phyloP scores from a whole-genome alignment of 2,797 vertebrate species.

The Cichlasoma orientale region DNA sequence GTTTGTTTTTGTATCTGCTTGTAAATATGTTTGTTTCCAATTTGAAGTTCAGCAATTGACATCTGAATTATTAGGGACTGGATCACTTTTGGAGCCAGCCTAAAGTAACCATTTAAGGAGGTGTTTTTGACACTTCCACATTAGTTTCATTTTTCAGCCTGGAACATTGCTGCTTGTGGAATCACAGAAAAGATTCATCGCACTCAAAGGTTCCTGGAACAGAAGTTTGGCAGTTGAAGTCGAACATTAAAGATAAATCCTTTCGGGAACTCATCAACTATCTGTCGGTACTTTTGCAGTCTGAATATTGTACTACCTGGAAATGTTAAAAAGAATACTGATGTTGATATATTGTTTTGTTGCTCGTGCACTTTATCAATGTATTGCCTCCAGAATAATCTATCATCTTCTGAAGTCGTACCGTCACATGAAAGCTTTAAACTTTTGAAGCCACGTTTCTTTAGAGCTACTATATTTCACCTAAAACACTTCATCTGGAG shows the following conservation, averaged over 20 bases:
- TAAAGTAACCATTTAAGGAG: not conserved
- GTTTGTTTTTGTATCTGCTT: not conserved
- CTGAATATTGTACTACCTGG: conserved; percentile 1
- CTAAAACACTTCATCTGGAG: conserved; percentile 21
- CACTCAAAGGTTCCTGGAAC: conserved; percentile 19
- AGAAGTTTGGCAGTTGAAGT: conserved; percentile 6
- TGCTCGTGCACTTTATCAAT: conserved; percentile 6
- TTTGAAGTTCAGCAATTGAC: not conserved
- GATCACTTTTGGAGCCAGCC: not conserved
- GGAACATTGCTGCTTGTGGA: not conserved
- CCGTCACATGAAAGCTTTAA: not conserved
- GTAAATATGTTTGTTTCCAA: not conserved
- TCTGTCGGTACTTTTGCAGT: conserved; percentile 6
- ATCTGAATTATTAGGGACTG: not conserved
- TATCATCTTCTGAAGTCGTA: conserved; percentile 4
- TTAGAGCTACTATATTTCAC: not conserved
- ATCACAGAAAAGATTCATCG: conserved; percentile 39
- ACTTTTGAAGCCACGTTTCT: not conserved
- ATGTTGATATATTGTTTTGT: not conserved
- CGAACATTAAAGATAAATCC: conserved; percentile 47
- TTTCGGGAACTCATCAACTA: conserved; percentile 26
- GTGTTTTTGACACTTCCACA: not conserved
- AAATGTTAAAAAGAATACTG: conserved; percentile 48
- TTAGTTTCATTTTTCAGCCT: not conserved
- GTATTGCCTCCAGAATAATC: not conserved